Evolutionary conservation across 2,113 vertebrate species (phyloP), one percentile per base, ranked within the genome.

Genomic region (Ciconia maguari): DNA sequence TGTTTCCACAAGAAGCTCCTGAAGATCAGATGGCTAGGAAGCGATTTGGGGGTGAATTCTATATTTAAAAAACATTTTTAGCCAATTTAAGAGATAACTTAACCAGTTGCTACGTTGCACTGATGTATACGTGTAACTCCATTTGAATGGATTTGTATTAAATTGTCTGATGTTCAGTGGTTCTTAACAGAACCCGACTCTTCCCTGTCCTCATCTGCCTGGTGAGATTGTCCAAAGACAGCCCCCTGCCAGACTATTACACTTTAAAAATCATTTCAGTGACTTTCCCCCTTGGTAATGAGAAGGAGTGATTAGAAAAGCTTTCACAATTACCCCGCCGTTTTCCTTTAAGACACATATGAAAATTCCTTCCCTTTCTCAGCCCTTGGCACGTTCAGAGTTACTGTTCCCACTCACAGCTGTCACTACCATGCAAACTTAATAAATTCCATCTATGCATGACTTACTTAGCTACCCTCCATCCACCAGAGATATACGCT

Each of bases 361-460:
- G 91, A 87, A 95, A 91, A 89, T 94, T 97, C 84, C 90, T 97
- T 96, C 95, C 89, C 82, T 94, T 88, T 92, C 97, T 89, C 61
- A 96, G 82, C 95, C 92, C 62, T 93, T 92, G 90, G 95, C 94
- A 97, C 69, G 80, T 92, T 95, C 81, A 72, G 87, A 97, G 93
- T 94, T 93, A 95, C 95, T 97, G 95, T 91, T 93, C 83, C 93
- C 87, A 96, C 95, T 97, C 92, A 94, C 36, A 97, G 93, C 92
- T 97, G 96, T 95, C 94, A 96, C 87, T 97, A 87, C 76, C 69
- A 87, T 94, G 96, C 89, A 94, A 97, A 96, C 90, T 96, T 98
- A 98, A 96, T 87, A 97, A 97, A 95, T 96, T 97, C 97, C 97
- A 94, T 97, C 95, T 97, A 93, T 96, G 89, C 95, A 90, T 96